These are phyloP conservation scores for Trissolcus basalis DNA, from an alignment of 1,140 invertebrate species.

Conservation along the genomic window DNA sequence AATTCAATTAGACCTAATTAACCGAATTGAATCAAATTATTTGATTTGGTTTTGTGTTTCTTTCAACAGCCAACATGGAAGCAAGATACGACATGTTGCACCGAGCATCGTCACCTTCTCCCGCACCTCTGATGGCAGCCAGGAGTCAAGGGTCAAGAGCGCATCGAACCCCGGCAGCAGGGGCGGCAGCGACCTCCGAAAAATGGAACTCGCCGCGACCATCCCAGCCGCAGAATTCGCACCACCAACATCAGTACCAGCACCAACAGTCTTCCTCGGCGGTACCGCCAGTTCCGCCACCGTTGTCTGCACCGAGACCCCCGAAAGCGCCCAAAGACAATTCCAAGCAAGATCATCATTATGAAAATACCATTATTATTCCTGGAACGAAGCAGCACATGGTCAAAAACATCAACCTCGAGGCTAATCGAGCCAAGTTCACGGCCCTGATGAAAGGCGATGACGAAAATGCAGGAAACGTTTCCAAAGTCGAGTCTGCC, in stretches of 20 bases:
- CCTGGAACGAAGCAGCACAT: slow-evolving; percentile 77
- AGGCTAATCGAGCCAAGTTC: slow-evolving; percentile 67
- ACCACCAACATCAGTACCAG: slow-evolving; percentile 53
- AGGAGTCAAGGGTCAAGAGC: slow-evolving; percentile 60
- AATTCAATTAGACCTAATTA: neutral
- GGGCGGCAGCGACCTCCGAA: slow-evolving; percentile 59
- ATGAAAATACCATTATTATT: slow-evolving; percentile 79
- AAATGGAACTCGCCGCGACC: slow-evolving; percentile 23
- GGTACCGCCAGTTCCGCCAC: slow-evolving; percentile 69
- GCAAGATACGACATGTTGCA: slow-evolving; percentile 75
- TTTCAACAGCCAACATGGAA: slow-evolving; percentile 65
- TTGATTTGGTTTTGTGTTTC: no score
- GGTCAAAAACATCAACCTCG: slow-evolving; percentile 71
- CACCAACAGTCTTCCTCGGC: slow-evolving; percentile 58
- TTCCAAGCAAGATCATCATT: slow-evolving; percentile 77
- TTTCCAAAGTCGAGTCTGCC: slow-evolving; percentile 65
- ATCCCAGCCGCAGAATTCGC: slow-evolving; percentile 5
- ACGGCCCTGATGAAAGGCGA: slow-evolving; percentile 72
- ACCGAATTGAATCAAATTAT: no score
- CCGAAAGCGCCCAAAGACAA: slow-evolving; percentile 64
- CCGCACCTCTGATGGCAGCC: slow-evolving; percentile 60
- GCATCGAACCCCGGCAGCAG: slow-evolving; percentile 62
- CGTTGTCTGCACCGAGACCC: slow-evolving; percentile 68
- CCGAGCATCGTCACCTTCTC: slow-evolving; percentile 68
- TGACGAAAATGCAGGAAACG: slow-evolving; percentile 64